phyloP scores from a whole-genome alignment of 2,113 vertebrate genomes.

The Pongo pygmaeus region DNA sequence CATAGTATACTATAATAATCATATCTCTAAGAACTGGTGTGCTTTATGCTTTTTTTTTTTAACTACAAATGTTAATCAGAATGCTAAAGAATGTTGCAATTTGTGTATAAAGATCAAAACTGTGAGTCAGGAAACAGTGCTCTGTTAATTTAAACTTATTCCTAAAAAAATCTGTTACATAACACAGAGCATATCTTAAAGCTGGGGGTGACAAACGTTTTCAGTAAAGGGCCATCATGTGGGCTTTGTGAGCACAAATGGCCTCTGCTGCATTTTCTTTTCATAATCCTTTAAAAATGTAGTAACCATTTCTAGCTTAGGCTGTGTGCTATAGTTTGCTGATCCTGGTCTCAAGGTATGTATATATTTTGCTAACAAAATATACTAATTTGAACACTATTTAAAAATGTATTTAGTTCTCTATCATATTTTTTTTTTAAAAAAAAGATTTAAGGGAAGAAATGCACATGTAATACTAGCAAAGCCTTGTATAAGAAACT shows the following conservation, averaged over 20 bases:
- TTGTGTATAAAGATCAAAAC: neutral
- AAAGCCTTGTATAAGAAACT: neutral
- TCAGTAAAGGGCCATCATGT: neutral
- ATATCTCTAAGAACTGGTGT: neutral
- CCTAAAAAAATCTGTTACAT: neutral
- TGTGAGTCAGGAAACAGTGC: neutral
- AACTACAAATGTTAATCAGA: neutral
- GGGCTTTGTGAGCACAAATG: neutral
- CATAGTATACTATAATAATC: neutral
- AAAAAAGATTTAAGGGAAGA: neutral
- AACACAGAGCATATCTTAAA: neutral
- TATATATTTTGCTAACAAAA: neutral
- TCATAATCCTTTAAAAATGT: neutral
- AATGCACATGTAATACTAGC: neutral
- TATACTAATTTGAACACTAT: neutral
- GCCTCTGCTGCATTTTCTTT: neutral
- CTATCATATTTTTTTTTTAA: neutral
- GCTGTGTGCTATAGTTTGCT: neutral
- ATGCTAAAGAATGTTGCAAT: neutral
- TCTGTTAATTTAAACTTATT: constrained; percentile 25
- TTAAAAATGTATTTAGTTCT: neutral
- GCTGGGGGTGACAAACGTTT: neutral
- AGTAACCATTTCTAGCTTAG: neutral
- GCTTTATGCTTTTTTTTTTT: neutral
- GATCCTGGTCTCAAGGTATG: neutral